Base-by-base conservation (phyloP, 1,140 invertebrate genomes). In the Zaprionus taronus region DNA sequence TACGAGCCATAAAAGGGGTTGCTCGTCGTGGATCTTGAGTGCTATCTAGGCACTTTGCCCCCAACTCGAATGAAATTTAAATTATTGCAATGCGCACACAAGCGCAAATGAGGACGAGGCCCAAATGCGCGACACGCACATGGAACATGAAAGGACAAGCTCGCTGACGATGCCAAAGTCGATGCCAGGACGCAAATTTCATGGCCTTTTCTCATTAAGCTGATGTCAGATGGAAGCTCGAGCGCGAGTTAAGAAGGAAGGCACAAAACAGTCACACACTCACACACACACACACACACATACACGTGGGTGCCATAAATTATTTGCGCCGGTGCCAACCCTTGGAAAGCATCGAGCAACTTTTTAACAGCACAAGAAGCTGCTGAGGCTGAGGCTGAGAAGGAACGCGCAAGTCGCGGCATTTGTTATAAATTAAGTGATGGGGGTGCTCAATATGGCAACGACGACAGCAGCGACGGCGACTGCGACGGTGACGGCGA, bases 351-450 rank as follows among this genome's bases (percentile, higher is more conserved):
- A 66, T 71, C 61, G 66, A 38, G 28, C 66, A 79, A 81, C 63
- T 77, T 84, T 81, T 81, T 62, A 55, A 51, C 44, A 71, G 44
- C 56, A 66, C 44, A n/a, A 47, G 78, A 14, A 69, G 47, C 34
- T 55, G 62, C 38, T 7, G 26, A 57, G 17, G 62, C 38, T 7
- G 26, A 57, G 17, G 41, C n/a, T 47, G 17, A 67, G 53, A 2
- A 28, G n/a, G 20, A 41, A 44, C 60, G 63, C n/a, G 47, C 31
- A 24, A 49, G 63, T 44, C 56, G 65, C 65, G 77, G 77, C 77
- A 87, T 87, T 87, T 87, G 83, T 83, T 87, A 83, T 80, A 87
- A 87, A 87, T 87, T 87, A 83, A 83, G 83, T 87, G 83, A 87
- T 87, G 83, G 83, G 83, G 83, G 77, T 87, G 77, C 73, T 71